Conservation (phyloP, 1,140 invertebrate species). For the Drosophila bocki region DNA sequence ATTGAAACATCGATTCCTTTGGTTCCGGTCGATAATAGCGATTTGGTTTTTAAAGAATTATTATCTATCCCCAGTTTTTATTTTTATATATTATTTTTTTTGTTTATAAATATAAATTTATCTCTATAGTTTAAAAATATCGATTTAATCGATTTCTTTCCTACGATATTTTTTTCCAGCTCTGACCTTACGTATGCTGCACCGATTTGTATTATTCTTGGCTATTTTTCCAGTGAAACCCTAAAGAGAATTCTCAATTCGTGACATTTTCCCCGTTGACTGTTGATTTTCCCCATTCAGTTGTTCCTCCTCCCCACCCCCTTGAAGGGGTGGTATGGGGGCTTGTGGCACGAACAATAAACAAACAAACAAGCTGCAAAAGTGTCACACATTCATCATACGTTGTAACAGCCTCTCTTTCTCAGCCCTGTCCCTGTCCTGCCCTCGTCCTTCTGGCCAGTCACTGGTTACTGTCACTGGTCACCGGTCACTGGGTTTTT, state of each 20-base stretch:
- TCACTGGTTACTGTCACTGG: slow-evolving; percentile 10
- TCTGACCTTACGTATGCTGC: neutral
- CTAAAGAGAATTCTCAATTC: slow-evolving; percentile 8
- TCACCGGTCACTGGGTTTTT: neutral
- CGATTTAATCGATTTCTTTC: too few species aligned
- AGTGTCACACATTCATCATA: slow-evolving; percentile 79
- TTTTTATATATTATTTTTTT: too few species aligned
- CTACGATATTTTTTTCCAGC: too few species aligned
- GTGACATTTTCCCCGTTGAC: neutral
- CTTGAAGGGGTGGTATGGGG: neutral
- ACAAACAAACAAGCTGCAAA: slow-evolving; percentile 78
- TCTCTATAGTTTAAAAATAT: too few species aligned
- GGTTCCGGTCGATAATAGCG: too few species aligned
- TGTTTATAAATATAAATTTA: too few species aligned
- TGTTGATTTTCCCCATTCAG: slow-evolving; percentile 23
- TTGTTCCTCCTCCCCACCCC: neutral
- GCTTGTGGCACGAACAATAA: slow-evolving; percentile 62
- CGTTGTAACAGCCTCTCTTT: slow-evolving; percentile 27
- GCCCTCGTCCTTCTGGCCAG: neutral
- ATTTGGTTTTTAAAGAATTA: too few species aligned
- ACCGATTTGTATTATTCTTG: neutral
- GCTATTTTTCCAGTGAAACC: too few species aligned
- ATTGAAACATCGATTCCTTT: too few species aligned
- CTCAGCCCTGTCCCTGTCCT: neutral
- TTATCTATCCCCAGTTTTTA: too few species aligned